A percentile compares a stretch with the other conserved stretches of the same genome.
Conservation (phyloP, 1,140 invertebrate genomes). For the Araneus ventricosus region DNA sequence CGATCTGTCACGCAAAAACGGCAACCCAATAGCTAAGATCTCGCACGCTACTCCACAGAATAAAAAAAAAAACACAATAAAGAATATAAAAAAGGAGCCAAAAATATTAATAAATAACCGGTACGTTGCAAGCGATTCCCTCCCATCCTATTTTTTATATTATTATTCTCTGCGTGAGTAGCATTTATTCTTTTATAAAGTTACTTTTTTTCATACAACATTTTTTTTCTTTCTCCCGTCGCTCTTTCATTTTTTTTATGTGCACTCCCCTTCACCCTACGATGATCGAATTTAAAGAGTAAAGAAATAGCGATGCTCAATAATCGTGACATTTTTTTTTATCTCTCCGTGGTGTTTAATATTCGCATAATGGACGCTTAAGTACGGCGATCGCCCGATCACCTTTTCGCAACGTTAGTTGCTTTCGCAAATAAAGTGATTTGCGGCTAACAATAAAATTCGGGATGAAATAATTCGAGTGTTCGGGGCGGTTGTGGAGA, state of each 20-base stretch:
- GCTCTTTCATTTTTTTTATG: constrained; percentile 18
- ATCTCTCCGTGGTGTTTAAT: constrained; percentile 52
- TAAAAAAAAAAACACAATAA: background rate
- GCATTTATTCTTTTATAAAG: constrained; percentile 58
- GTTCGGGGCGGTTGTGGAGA: background rate
- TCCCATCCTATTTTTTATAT: constrained; percentile 20
- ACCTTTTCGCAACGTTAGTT: background rate
- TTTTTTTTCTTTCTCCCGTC: constrained; percentile 1
- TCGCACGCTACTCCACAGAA: constrained; percentile 47
- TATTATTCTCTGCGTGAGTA: constrained; percentile 50
- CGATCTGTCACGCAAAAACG: background rate
- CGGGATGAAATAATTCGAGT: background rate
- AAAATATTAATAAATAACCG: constrained; percentile 69
- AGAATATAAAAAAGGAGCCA: background rate
- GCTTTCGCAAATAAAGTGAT: constrained; percentile 25
- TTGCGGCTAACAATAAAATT: constrained; percentile 47
- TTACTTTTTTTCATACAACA: constrained; percentile 28
- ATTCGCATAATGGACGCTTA: constrained; percentile 63
- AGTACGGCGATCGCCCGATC: constrained; percentile 9
- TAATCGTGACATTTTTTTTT: constrained; percentile 56
- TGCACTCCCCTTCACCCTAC: background rate
- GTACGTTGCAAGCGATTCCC: background rate
- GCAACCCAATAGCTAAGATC: constrained; percentile 18
- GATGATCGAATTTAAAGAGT: constrained; percentile 71
- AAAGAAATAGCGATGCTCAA: constrained; percentile 62